Conservation (phyloP, 2,797 vertebrate genomes). For the Acipenser oxyrinchus region DNA sequence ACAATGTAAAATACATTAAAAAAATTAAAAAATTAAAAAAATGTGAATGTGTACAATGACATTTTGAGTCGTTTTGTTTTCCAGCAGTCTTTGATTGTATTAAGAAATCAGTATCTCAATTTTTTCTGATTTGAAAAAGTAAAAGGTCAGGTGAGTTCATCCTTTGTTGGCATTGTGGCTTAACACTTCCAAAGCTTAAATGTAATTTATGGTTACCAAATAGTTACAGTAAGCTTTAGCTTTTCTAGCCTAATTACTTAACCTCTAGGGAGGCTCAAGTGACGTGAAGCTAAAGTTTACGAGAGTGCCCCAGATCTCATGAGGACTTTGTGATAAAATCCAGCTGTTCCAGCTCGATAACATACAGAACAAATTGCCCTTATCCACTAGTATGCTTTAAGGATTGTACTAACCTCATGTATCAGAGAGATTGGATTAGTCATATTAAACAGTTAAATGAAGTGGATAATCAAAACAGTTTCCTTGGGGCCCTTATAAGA, state of each 20-base stretch:
- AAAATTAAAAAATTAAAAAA: no score
- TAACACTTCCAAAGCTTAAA: slow-evolving; percentile 21
- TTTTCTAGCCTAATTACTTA: slow-evolving; percentile 37
- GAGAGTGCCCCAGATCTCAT: slow-evolving; percentile 36
- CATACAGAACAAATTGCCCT: slow-evolving; percentile 21
- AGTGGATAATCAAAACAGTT: slow-evolving; percentile 24
- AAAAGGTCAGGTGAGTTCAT: slow-evolving; percentile 28
- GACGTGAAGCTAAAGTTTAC: slow-evolving; percentile 42
- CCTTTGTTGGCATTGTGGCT: slow-evolving; percentile 15
- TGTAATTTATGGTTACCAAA: slow-evolving; percentile 42
- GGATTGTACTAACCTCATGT: slow-evolving; percentile 23
- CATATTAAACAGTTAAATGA: slow-evolving; percentile 19
- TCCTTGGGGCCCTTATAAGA: background rate
- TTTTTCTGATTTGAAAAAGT: no score
- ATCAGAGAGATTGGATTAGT: slow-evolving; percentile 20
- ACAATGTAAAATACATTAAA: no score
- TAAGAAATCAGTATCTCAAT: no score
- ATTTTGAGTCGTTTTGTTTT: no score
- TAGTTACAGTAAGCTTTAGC: slow-evolving; percentile 35
- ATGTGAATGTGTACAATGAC: no score
- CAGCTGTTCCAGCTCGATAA: slow-evolving; percentile 42
- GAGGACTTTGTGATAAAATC: slow-evolving; percentile 36
- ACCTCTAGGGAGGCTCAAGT: slow-evolving; percentile 40
- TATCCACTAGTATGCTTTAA: slow-evolving; percentile 9
- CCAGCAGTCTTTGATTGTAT: no score